Conservation (phyloP, 2,797 vertebrate genomes). For the Hapalemur alaotrensis region DNA sequence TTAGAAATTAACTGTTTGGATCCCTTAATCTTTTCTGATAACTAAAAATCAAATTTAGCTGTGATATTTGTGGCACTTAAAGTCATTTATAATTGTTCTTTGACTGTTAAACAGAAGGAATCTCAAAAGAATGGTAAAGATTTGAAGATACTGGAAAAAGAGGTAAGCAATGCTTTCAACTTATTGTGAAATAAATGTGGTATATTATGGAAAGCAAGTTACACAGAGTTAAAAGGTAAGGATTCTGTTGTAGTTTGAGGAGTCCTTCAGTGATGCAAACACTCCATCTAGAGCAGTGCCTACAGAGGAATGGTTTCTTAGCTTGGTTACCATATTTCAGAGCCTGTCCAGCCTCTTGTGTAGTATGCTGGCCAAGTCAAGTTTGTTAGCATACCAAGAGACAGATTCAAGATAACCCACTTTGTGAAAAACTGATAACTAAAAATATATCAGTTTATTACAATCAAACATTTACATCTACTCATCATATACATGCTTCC, state of each 20-base stretch:
- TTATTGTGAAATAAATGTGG: background rate
- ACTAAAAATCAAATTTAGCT: background rate
- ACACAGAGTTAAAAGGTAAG: background rate
- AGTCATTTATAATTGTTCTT: conserved; percentile 38
- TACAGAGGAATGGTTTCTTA: background rate
- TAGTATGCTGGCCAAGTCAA: background rate
- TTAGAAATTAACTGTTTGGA: conserved; percentile 3
- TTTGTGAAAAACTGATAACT: background rate
- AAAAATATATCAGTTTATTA: background rate
- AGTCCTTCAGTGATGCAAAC: background rate
- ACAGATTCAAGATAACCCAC: background rate
- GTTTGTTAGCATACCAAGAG: background rate
- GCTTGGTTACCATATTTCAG: background rate
- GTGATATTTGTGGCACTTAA: background rate
- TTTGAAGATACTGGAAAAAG: conserved; percentile 91
- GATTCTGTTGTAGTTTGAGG: background rate
- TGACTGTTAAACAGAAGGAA: conserved; percentile 80
- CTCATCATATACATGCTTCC: background rate
- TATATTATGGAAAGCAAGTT: background rate
- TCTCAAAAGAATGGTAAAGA: conserved; percentile 87
- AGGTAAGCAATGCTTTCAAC: conserved; percentile 84
- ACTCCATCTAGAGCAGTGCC: background rate
- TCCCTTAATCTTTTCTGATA: background rate
- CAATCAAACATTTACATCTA: background rate
- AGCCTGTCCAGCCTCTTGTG: background rate